Evolutionary conservation across 2,888 invertebrate species (phyloP), one percentile per base, ranked within the genome.

Genomic region (Tenthredo distinguenda): DNA sequence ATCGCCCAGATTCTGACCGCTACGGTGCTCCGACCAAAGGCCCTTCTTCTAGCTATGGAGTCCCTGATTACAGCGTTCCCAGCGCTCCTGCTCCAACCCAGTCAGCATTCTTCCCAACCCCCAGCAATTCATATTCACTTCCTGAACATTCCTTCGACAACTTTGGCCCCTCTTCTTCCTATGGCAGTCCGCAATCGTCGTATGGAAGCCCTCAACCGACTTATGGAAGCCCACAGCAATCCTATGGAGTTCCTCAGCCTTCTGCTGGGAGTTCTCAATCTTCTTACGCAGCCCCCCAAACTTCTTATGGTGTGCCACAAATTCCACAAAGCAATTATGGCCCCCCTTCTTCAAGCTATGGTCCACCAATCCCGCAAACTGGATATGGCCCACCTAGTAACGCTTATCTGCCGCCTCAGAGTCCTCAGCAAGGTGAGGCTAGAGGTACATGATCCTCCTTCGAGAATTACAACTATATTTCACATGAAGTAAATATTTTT

Each of bases 11-110:
- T 55, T 83, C 83, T 50, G 85, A 86, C 37, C 84, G 87, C 6
- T 89, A 90, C 74, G 87, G 89, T 43, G n/a, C 87, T n/a, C 86
- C 87, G 0, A 18, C 90, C 3, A 88, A 87, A 72, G 84, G 34
- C 86, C 91, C 74, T 82, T 88, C 91, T 4, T 90, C 92, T 6
- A 90, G 89, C 15, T 94, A 94, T 86, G 94, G 94, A 1, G 94
- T 94, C 4, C 94, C 94, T 0, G 88, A 92, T 6, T 83, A 68
- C 34, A 47, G 47, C 31, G 71, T 31, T 6, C 77, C 87, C 2
- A 85, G 77, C 47, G 18, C 50, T 15, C 68, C 71, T n/a, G 85
- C 43, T 40, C 72, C 85, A n/a, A 85, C 85, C 26, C 86, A 86
- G 1, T 85, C 87, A 15, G 47, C 88, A 0, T 88, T 88, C 37